These are phyloP conservation scores for Pinctada fucata DNA, from an alignment of 2,888 invertebrate genomes.

Conservation along the genomic window DNA sequence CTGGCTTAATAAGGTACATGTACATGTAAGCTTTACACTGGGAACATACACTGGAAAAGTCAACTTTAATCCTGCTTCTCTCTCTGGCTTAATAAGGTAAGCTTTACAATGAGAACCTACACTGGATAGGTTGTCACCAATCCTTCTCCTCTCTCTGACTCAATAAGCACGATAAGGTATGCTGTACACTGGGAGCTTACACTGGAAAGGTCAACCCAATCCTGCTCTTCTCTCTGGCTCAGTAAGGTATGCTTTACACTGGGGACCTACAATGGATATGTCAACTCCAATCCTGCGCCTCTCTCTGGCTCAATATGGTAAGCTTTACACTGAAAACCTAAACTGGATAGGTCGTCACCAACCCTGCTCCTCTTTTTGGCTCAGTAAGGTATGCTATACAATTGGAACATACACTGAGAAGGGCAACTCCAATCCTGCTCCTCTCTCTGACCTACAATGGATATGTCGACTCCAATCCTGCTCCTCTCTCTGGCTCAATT, in stretches of 20 bases:
- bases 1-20: no score
- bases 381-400: conserved; percentile 81
- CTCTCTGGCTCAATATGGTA: conserved; percentile 86
- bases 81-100: conserved; percentile 86
- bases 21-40: no score
- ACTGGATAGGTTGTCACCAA: no score
- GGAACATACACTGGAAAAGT: conserved; percentile 88
- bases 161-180: no score
- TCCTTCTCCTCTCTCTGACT: no score
- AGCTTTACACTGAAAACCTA: conserved; percentile 88
- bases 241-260: conserved; percentile 83
- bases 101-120: no score
- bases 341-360: conserved; percentile 85
- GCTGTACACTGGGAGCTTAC: conserved; percentile 83
- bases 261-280: conserved; percentile 90
- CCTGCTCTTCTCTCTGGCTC: conserved; percentile 84
- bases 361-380: conserved; percentile 84
- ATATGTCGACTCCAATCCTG: conserved; percentile 84
- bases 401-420: no score
- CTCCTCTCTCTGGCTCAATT: conserved; percentile 85
- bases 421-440: conserved; percentile 82
- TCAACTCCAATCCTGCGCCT: conserved; percentile 81
- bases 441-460: conserved; percentile 86
- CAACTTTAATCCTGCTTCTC: conserved; percentile 81
- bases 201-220: conserved; percentile 85